Percentiles rank a stretch among this genome's conserved stretches.
These are phyloP conservation scores for Apoderus coryli DNA, from an alignment of 2,888 invertebrate genomes.

Conservation along the genomic window DNA sequence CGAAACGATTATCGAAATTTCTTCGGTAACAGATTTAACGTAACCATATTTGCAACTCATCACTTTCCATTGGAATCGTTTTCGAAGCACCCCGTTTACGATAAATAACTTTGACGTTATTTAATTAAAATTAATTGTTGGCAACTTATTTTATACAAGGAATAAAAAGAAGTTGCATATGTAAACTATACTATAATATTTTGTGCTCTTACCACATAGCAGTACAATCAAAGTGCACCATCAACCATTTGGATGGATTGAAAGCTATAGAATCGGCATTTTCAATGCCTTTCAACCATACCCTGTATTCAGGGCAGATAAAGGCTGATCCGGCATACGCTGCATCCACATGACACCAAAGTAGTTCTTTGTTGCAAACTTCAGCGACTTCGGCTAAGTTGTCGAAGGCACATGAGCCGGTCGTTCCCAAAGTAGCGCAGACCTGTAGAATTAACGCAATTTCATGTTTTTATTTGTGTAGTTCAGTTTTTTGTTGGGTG, in stretches of 20 bases:
- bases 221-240: conserved; percentile 98
- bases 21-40: too few species aligned
- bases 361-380: conserved; percentile 59
- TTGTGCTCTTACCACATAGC: conserved; percentile 98
- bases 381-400: conserved; percentile 56
- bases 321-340: conserved; percentile 96
- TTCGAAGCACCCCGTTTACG: too few species aligned
- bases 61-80: too few species aligned
- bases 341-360: conserved; percentile 96
- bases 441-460: too few species aligned
- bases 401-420: conserved; percentile 94
- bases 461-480: not conserved
- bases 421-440: conserved; percentile 91
- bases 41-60: too few species aligned
- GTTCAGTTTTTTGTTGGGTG: not conserved
- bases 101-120: too few species aligned
- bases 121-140: too few species aligned
- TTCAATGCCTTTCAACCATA: conserved; percentile 83
- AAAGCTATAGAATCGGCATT: conserved; percentile 90
- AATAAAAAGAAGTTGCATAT: too few species aligned
- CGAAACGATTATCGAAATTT: too few species aligned
- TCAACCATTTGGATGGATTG: conserved; percentile 97
- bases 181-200: too few species aligned
- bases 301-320: conserved; percentile 88
- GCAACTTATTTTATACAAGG: too few species aligned